These are phyloP conservation scores for Corythoichthys haematopterus DNA, from an alignment of 2,113 vertebrate species.

Conservation along the genomic window DNA sequence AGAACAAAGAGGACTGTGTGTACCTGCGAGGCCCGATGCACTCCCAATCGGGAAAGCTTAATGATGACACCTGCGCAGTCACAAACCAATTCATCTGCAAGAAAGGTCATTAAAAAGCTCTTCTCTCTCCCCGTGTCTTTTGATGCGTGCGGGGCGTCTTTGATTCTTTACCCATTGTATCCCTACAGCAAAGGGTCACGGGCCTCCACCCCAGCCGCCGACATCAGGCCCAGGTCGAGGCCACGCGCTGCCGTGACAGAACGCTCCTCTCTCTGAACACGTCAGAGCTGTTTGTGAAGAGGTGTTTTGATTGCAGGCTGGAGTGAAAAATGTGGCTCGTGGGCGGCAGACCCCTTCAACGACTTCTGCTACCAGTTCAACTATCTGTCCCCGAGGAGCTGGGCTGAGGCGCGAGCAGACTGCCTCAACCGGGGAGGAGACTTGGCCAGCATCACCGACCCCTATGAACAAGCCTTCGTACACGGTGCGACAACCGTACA, in stretches of 20 bases:
- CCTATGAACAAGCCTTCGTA: conserved; percentile 68
- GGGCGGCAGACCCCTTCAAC: conserved; percentile 67
- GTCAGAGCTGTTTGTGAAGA: too few species aligned
- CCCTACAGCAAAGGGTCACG: conserved; percentile 64
- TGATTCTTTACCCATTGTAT: not conserved
- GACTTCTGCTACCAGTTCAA: conserved; percentile 75
- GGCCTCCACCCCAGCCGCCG: conserved; percentile 66
- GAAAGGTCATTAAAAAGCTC: conserved; percentile 54
- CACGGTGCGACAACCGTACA: conserved; percentile 46
- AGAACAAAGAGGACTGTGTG: conserved; percentile 67
- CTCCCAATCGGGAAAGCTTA: conserved; percentile 39
- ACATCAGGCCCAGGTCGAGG: conserved; percentile 70
- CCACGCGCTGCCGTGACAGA: not conserved
- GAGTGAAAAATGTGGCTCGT: conserved; percentile 73
- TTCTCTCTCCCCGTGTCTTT: not conserved
- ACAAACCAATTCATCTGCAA: conserved; percentile 66
- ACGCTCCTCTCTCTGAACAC: not conserved
- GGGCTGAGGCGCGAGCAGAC: conserved; percentile 71
- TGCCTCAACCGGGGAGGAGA: conserved; percentile 73
- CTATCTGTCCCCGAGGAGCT: conserved; percentile 62
- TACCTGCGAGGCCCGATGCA: conserved; percentile 53
- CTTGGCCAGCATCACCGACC: conserved; percentile 71
- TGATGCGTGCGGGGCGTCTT: not conserved
- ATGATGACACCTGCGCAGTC: conserved; percentile 59
- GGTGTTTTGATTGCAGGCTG: conserved; percentile 57